Percentiles rank a stretch among this genome's conserved stretches.
phyloP scores from a whole-genome alignment of 2,113 vertebrate species.

The Pseudopodoces humilis region DNA sequence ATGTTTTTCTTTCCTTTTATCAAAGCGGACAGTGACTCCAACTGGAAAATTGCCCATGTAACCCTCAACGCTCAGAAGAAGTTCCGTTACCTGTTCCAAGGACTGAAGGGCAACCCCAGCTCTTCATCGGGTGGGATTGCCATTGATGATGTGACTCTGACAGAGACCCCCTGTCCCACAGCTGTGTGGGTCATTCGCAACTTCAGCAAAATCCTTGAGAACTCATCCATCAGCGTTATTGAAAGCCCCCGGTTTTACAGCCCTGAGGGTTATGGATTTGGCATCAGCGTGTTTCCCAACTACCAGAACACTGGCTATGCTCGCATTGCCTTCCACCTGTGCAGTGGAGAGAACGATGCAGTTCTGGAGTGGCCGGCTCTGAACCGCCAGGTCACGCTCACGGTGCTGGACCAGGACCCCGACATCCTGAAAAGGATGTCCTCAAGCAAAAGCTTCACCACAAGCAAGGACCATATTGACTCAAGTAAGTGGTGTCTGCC shows the following conservation, averaged over 20 bases:
- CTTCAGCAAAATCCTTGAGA: conserved; percentile 79
- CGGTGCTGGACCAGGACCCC: conserved; percentile 87
- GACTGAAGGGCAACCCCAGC: conserved; percentile 69
- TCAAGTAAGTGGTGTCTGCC: neutral
- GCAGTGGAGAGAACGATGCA: conserved; percentile 85
- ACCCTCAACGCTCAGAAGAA: conserved; percentile 79
- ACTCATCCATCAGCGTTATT: neutral
- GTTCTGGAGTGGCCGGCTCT: conserved; percentile 86
- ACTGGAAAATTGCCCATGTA: conserved; percentile 89
- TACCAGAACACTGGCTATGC: neutral
- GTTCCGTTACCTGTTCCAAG: conserved; percentile 91
- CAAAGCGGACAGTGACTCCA: conserved; percentile 75
- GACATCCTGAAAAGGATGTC: conserved; percentile 86
- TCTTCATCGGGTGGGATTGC: conserved; percentile 80
- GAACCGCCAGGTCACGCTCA: conserved; percentile 82
- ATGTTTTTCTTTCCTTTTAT: neutral
- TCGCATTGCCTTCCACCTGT: conserved; percentile 81
- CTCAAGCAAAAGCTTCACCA: conserved; percentile 81
- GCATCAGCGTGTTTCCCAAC: conserved; percentile 73
- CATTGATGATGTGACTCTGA: conserved; percentile 85
- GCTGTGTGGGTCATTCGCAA: conserved; percentile 83
- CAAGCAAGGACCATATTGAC: conserved; percentile 37
- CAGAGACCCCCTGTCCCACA: conserved; percentile 82
- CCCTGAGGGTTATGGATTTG: conserved; percentile 86
- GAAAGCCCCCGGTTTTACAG: conserved; percentile 86